These are phyloP conservation scores for Eulemur albifrons DNA, from an alignment of 2,797 vertebrate species.

Conservation along the genomic window DNA sequence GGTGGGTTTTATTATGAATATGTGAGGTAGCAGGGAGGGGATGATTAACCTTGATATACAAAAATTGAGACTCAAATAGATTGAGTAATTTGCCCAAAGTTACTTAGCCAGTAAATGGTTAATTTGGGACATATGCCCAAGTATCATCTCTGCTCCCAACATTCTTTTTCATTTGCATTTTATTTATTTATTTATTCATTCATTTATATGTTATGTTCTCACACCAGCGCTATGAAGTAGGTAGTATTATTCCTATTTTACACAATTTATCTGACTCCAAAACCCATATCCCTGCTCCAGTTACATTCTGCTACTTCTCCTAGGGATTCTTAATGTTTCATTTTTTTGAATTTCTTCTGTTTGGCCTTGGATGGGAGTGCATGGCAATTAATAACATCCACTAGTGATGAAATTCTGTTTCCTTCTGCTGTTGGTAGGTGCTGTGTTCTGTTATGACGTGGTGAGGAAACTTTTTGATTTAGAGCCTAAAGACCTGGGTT, in stretches of 20 bases:
- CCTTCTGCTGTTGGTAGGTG: background rate
- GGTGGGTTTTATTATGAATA: background rate
- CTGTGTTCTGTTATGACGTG: background rate
- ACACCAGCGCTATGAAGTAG: background rate
- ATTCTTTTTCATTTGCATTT: background rate
- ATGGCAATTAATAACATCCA: background rate
- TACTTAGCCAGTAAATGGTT: background rate
- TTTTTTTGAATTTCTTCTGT: background rate
- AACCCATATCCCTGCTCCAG: background rate
- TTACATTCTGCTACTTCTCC: background rate
- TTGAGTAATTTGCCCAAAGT: background rate
- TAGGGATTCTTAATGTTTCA: background rate
- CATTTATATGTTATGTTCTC: background rate
- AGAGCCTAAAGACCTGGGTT: background rate
- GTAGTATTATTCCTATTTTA: background rate
- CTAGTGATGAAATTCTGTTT: background rate
- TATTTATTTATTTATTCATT: background rate
- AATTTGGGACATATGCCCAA: background rate
- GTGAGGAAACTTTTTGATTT: background rate
- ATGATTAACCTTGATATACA: background rate
- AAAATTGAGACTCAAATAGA: constrained; percentile 8
- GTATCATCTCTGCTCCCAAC: background rate
- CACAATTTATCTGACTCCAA: background rate
- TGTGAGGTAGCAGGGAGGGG: background rate
- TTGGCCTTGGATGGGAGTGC: background rate